Evolutionary conservation across 2,113 vertebrate genomes (phyloP).

Genomic region (Willisornis vidua): DNA sequence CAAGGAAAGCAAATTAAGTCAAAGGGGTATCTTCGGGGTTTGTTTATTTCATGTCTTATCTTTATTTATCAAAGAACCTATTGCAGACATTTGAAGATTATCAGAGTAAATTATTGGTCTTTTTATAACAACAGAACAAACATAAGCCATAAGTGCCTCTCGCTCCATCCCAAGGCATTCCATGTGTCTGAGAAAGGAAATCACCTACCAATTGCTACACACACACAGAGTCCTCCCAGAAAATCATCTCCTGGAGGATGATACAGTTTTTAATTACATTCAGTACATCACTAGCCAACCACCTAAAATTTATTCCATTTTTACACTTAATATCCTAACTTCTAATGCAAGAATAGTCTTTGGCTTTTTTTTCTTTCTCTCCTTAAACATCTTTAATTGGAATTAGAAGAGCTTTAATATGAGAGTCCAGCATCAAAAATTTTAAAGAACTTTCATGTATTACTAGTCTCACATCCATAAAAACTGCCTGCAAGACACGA

Average conservation of each 20-base stretch:
- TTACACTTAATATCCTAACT: not conserved
- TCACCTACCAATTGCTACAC: not conserved
- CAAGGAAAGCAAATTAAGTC: not conserved
- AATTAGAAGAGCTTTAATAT: not conserved
- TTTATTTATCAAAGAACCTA: not conserved
- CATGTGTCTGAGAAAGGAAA: not conserved
- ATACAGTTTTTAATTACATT: not conserved
- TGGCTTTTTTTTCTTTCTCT: not conserved
- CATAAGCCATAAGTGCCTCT: rapidly evolving
- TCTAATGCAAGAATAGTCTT: not conserved
- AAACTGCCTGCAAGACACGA: not conserved
- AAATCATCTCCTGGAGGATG: not conserved
- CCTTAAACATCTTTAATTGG: not conserved
- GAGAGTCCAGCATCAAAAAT: not conserved
- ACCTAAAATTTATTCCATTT: not conserved
- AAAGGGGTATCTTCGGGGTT: not conserved
- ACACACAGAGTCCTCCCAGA: not conserved
- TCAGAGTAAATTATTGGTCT: not conserved
- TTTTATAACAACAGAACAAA: not conserved
- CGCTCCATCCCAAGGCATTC: not conserved
- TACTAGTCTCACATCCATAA: not conserved
- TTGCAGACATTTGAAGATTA: not conserved
- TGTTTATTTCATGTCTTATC: not conserved
- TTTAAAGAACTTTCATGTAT: not conserved
- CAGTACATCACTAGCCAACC: not conserved